These are phyloP conservation scores for Eupithecia pulchellata DNA, from an alignment of 2,888 invertebrate species.

Conservation along the genomic window DNA sequence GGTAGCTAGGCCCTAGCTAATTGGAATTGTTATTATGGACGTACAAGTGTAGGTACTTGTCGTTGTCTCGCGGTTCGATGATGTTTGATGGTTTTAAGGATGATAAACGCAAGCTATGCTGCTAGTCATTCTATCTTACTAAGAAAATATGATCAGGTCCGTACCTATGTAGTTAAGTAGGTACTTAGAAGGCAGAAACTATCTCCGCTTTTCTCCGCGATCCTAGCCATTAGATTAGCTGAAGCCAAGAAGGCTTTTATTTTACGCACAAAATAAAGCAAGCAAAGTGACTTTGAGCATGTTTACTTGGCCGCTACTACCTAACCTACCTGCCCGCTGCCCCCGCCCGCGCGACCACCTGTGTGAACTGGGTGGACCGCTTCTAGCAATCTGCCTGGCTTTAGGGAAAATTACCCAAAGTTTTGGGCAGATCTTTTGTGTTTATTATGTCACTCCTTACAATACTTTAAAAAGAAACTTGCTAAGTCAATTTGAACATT, in stretches of 20 bases:
- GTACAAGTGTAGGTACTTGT: no score
- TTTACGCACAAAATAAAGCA: slow-evolving; percentile 16
- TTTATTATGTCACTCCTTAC: background rate
- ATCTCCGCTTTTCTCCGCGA: background rate
- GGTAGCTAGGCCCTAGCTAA: no score
- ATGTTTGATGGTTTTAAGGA: no score
- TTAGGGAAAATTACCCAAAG: slow-evolving; percentile 34
- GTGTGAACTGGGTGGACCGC: slow-evolving; percentile 60
- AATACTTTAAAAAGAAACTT: no score
- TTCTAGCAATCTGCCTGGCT: slow-evolving; percentile 15
- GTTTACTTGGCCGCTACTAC: slow-evolving; percentile 23
- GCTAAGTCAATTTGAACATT: no score
- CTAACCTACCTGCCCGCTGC: slow-evolving; percentile 28
- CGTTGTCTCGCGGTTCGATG: no score
- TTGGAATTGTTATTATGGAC: no score
- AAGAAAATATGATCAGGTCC: no score
- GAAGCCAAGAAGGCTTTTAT: slow-evolving; percentile 5
- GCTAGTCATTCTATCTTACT: no score
- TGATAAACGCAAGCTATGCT: no score
- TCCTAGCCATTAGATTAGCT: background rate
- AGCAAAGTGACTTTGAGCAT: slow-evolving; percentile 9
- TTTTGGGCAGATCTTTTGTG: background rate
- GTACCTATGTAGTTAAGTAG: no score
- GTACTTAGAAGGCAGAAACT: no score
- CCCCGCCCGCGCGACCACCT: slow-evolving; percentile 67